Evolutionary conservation across 2,888 invertebrate genomes (phyloP), one percentile per base, ranked within the genome.

Genomic region (Cantharis rufa): DNA sequence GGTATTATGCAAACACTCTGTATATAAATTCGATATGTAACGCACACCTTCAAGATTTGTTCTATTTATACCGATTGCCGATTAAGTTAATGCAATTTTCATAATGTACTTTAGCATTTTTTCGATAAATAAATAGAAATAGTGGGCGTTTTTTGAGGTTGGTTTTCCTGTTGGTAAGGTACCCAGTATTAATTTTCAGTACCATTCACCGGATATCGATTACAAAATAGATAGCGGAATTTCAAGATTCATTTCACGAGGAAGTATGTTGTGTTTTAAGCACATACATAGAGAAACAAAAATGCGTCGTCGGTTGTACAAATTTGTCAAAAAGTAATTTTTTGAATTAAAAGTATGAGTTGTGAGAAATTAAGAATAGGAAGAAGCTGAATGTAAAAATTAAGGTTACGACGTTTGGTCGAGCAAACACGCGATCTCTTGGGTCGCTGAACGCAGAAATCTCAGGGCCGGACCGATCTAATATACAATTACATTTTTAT

Each of bases 381-480:
- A 77, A 77, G 76, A 74, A 77, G 75, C 70, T 78, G 74, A 75
- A 72, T 78, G 74, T 78, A 76, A 78, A 78, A 78, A 78, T 76
- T 76, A 75, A 77, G 69, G 72, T 73, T 77, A 79, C 69, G 79
- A 74, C 77, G 73, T 79, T 77, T 79, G 79, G 77, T 77, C 75
- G 79, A 75, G 71, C 74, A 75, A 79, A 79, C 79, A 79, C 79
- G 79, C 76, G 68, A 74, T 71, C 76, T 76, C 18, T 62, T 78
- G 70, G 79, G 79, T 79, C 79, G 79, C 76, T 79, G 79, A 79
- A 79, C 79, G 79, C 74, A 70, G 74, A 73, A 74, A 73, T 77
- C 76, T 78, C 78, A 71, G 74, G 75, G 77, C 77, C 77, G 77
- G 74, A 75, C 77, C 77, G 77, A 72, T 77, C 75, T 77, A 75